phyloP scores from a whole-genome alignment of 2,113 vertebrate species.

The Bubo bubo region DNA sequence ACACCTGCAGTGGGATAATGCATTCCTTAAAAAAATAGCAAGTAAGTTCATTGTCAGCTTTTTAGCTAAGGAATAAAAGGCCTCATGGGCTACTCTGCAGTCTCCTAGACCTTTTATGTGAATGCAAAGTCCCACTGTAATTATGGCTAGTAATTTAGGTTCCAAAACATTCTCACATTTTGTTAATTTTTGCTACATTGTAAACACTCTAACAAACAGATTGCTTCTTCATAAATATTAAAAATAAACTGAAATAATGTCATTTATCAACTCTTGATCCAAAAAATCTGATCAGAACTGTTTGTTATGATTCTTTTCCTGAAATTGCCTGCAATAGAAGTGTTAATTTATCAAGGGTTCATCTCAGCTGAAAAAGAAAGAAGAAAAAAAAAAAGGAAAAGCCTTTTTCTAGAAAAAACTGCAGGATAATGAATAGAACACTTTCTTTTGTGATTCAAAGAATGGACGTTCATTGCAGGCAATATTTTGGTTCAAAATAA shows the following conservation, averaged over 20 bases:
- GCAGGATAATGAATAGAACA: neutral
- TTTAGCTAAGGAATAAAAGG: constrained; percentile 12
- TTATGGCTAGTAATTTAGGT: neutral
- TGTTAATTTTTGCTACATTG: neutral
- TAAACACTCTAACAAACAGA: neutral
- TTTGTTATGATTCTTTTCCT: neutral
- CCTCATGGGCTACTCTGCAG: neutral
- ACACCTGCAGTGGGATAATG: neutral
- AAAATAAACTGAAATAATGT: constrained; percentile 10
- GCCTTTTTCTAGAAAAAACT: neutral
- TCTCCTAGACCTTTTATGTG: neutral
- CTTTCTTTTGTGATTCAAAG: neutral
- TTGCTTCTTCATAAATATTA: constrained; percentile 11
- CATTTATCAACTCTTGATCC: neutral
- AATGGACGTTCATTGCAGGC: neutral
- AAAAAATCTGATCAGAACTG: neutral
- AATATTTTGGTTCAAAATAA: neutral
- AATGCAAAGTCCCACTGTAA: neutral
- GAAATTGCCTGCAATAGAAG: neutral
- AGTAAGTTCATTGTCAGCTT: neutral
- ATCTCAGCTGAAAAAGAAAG: neutral
- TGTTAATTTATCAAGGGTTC: neutral
- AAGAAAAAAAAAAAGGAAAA: neutral
- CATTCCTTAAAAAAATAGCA: neutral
- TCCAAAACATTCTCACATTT: neutral